phyloP scores from a whole-genome alignment of 2,888 invertebrate species.

The Chaetoderma sp. region DNA sequence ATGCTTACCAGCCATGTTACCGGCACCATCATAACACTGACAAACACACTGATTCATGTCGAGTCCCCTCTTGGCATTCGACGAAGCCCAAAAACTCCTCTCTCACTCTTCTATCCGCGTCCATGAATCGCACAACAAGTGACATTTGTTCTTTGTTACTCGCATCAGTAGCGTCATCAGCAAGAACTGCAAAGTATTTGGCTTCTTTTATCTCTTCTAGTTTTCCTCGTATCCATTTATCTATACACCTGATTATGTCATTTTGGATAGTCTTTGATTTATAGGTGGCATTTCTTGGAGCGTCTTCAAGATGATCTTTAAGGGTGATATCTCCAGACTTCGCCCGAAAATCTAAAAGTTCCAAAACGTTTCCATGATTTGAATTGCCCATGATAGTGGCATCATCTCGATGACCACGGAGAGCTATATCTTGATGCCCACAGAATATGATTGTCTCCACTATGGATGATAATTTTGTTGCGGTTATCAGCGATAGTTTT shows the following conservation, averaged over 20 bases:
- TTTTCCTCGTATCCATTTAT: constrained; percentile 12
- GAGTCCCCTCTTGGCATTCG: constrained; percentile 12
- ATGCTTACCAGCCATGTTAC: constrained; percentile 23
- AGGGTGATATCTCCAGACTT: constrained; percentile 17
- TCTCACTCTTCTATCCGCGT: too few relatives aligned
- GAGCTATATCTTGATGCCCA: constrained; percentile 32
- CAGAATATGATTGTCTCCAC: constrained; percentile 34
- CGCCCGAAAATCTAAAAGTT: constrained; percentile 19
- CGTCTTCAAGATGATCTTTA: constrained; percentile 17
- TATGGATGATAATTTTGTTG: constrained; percentile 23
- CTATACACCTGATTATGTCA: constrained; percentile 24
- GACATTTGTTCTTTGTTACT: constrained; percentile 33
- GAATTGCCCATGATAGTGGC: too few relatives aligned
- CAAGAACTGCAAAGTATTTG: constrained; percentile 30
- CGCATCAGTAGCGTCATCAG: constrained; percentile 34
- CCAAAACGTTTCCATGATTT: constrained; percentile 32
- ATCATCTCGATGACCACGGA: constrained; percentile 27
- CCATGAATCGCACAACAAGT: constrained; percentile 23
- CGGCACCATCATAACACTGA: constrained; percentile 35
- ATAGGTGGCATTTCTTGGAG: constrained; percentile 26
- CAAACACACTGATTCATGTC: constrained; percentile 18
- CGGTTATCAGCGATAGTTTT: too few relatives aligned
- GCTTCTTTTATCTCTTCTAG: constrained; percentile 23
- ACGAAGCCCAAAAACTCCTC: constrained; percentile 24
- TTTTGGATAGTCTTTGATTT: constrained; percentile 36